Conservation (phyloP, 64 coral and sea anemone species). For the Montipora foliosa region DNA sequence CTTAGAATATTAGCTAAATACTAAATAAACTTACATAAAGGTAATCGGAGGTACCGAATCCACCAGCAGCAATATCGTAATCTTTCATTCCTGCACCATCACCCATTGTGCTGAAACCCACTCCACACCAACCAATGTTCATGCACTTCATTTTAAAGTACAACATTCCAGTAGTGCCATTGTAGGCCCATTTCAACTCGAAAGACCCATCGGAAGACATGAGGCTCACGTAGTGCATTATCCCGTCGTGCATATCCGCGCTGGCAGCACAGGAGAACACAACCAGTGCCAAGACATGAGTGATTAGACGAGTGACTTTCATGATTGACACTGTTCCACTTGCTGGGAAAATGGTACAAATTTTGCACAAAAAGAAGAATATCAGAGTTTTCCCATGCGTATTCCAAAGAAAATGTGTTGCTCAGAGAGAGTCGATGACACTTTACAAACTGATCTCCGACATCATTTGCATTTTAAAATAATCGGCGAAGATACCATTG, state of each 20-base stretch:
- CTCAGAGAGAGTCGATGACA: background rate
- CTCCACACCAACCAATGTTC: background rate
- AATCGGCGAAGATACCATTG: no score
- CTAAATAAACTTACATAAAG: background rate
- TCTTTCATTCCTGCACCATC: background rate
- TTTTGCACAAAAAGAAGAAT: background rate
- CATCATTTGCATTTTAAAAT: background rate
- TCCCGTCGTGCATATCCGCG: background rate
- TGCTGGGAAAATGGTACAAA: background rate
- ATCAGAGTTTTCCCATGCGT: background rate
- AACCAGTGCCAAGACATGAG: background rate
- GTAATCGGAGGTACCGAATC: background rate
- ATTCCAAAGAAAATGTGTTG: background rate
- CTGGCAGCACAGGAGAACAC: background rate
- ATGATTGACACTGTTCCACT: background rate
- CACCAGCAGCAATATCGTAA: constrained; percentile 35
- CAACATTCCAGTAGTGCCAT: background rate
- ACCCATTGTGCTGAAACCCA: background rate
- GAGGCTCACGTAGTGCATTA: background rate
- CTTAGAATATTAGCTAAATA: no score
- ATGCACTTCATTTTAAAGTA: constrained; percentile 20
- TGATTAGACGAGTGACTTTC: background rate
- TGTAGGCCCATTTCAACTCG: constrained; percentile 6
- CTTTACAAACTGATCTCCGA: background rate
- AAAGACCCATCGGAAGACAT: background rate